Evolutionary conservation across 2,888 invertebrate genomes (phyloP), one percentile per base, ranked within the genome.

Genomic region (Autographa pulchrina): DNA sequence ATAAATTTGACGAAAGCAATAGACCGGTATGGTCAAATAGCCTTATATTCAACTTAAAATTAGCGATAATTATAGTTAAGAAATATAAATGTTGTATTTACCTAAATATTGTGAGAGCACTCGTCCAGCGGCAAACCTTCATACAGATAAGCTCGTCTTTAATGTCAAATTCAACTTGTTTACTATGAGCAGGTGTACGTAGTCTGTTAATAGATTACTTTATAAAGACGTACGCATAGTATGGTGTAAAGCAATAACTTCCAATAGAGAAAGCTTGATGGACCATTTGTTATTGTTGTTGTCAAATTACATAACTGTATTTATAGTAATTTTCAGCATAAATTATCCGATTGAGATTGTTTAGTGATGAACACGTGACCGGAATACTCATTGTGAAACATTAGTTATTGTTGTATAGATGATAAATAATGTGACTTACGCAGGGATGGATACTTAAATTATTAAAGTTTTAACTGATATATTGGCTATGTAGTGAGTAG

Each of bases 401-500:
- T 94, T 93, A 93, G 92, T 90, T 94, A 94, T 94, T 95, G 95
- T 95, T 95, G 95, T 94, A 94, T 95, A 95, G 94, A 96, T 95
- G 94, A 94, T 96, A 95, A 94, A 94, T 94, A 95, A 95, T 94
- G 96, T 95, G 96, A 96, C 94, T 95, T 96, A 96, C 94, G 96
- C 96, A 96, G 96, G 96, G 96, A 96, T 95, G 96, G 96, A 95
- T 96, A 96, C 96, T 96, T 96, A 96, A 96, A 95, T 96, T 96
- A 96, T 96, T 95, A 94, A 95, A 96, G 94, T 94, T 94, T 94
- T 95, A 96, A 96, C 95, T 95, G 96, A 95, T 95, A 96, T 96
- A 96, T 96, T 96, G 96, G 96, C 96, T 97, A 96, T 96, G 96
- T 96, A 96, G 96, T 96, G 95, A 95, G 96, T 96, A 97, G 96